Percentiles rank a stretch among this genome's conserved stretches.
Evolutionary conservation across 2,888 invertebrate species (phyloP).

Genomic region (Phaonia tiefii): DNA sequence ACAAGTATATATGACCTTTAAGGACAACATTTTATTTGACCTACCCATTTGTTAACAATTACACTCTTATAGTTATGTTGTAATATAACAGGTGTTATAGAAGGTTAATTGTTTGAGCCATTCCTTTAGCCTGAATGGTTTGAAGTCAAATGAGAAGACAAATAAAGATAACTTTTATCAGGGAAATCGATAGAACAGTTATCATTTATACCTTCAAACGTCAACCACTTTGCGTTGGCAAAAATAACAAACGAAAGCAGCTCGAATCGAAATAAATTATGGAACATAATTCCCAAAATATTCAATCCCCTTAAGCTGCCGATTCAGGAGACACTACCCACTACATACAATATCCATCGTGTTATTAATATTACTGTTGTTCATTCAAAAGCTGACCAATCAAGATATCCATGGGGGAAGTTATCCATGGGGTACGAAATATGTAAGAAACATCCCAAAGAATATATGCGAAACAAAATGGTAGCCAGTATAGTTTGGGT

Average conservation of each 20-base stretch:
- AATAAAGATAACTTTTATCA: slow-evolving; percentile 52
- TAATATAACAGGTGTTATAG: slow-evolving; percentile 21
- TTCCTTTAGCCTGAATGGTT: background rate
- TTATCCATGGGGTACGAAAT: no score
- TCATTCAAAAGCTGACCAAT: slow-evolving; percentile 2
- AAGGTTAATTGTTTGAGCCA: background rate
- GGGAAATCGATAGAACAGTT: slow-evolving; percentile 47
- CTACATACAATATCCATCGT: slow-evolving; percentile 7
- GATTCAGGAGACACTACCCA: slow-evolving; percentile 33
- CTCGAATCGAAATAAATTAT: no score
- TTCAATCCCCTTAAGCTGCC: slow-evolving; percentile 38
- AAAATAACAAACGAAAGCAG: background rate
- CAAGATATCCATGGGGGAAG: no score
- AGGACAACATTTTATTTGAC: background rate
- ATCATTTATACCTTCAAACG: slow-evolving; percentile 22
- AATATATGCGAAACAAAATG: no score
- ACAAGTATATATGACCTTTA: no score
- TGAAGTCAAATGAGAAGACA: background rate
- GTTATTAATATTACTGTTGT: background rate
- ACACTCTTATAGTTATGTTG: background rate
- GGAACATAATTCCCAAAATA: no score
- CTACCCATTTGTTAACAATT: slow-evolving; percentile 15
- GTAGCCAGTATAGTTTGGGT: no score
- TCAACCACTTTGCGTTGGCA: no score
- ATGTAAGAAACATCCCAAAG: no score